A percentile compares a stretch with the other conserved stretches of the same genome.
Evolutionary conservation across 2,113 vertebrate species (phyloP).

Genomic region (Murina feae): DNA sequence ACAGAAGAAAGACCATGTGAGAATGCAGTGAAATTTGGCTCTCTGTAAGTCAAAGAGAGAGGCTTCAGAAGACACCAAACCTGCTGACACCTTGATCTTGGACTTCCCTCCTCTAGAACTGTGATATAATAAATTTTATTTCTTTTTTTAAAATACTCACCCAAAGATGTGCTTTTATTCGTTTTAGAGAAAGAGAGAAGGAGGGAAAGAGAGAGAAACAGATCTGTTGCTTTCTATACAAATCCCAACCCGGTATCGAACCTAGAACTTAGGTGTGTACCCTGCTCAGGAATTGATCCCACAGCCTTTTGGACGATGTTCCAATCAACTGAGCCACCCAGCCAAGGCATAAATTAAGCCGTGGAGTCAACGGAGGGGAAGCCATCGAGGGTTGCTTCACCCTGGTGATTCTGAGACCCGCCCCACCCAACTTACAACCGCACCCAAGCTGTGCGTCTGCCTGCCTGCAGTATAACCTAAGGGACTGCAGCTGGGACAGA

Average conservation of each 20-base stretch:
- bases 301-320: neutral
- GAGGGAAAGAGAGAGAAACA: neutral
- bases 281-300: too few relatives aligned
- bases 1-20: neutral
- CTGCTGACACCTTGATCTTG: neutral
- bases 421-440: too few relatives aligned
- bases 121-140: neutral
- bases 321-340: neutral
- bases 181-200: neutral
- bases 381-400: too few relatives aligned
- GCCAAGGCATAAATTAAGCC: neutral
- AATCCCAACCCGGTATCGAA: neutral
- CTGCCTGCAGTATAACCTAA: too few relatives aligned
- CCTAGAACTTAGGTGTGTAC: neutral
- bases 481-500: too few relatives aligned
- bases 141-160: neutral
- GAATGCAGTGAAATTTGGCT: rapidly evolving
- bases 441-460: too few relatives aligned
- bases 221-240: neutral
- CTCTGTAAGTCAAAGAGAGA: neutral
- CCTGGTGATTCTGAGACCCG: too few relatives aligned
- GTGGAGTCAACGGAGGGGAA: too few relatives aligned
- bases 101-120: neutral
- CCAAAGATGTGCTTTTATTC: neutral
- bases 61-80: neutral